Evolutionary conservation across 2,888 invertebrate genomes (phyloP), one percentile per base, ranked within the genome.

Genomic region (Noctua janthe): DNA sequence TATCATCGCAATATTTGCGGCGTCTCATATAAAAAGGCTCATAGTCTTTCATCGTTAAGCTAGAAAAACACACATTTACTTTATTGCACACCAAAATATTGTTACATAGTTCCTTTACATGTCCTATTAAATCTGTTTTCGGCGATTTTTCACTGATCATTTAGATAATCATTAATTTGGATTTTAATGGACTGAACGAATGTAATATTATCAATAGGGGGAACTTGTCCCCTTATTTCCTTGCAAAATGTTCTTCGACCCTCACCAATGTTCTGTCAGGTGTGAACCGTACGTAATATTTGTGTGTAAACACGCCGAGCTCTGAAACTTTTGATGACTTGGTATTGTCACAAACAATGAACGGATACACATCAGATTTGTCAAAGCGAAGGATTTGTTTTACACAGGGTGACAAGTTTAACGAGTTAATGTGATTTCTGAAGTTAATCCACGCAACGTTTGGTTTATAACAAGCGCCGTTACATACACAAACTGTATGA

Each of bases 391-490:
- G 83, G 90, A 91, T 91, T 90, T 91, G 90, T 91, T 91, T 90
- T 90, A 90, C 90, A 91, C 92, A 90, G 87, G 84, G 88, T 81
- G 83, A 85, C 84, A 91, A 91, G 89, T 93, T 91, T 89, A 92
- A 92, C 91, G 90, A 91, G 90, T 91, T 91, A 86, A 88, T 88
- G 80, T 90, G 89, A 91, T 91, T 91, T 93, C 87, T 82, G 84
- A 91, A 92, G 90, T 93, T 90, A 91, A 91, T 90, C 90, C 87
- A 88, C 86, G 84, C 87, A 89, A 75, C 80, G 74, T 85, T 80
- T 85, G 87, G 92, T 91, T 88, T 89, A 91, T 81, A 76, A 72
- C 75, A 87, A 87, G 62, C 64, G 47, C 69, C 43, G 80, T 84
- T 82, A 88, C 83, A 78, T 87, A 86, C 86, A 78, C 85, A 88